phyloP scores from a whole-genome alignment of 2,888 invertebrate species.

The Temnothorax rugatulus region DNA sequence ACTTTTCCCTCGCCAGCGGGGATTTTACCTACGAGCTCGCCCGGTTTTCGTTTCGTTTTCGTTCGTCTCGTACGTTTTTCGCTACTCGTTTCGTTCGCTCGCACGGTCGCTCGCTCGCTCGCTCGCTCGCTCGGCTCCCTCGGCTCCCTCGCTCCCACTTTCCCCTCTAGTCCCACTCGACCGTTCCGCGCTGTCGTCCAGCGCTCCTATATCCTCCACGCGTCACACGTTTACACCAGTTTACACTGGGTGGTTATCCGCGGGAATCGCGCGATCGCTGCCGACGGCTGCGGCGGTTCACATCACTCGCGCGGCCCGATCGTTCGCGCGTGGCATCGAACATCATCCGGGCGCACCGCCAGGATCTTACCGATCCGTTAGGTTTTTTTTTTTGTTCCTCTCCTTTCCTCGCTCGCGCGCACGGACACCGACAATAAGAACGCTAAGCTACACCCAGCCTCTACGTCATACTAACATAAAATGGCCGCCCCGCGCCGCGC shows the following conservation, averaged over 20 bases:
- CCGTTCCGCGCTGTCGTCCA: not conserved
- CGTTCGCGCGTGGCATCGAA: slow-evolving; percentile 73
- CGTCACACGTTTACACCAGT: not conserved
- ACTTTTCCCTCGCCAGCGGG: not conserved
- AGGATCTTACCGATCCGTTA: not conserved
- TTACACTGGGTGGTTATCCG: not conserved
- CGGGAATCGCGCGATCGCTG: not conserved
- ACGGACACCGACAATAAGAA: slow-evolving; percentile 78
- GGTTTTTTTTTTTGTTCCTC: slow-evolving; percentile 61
- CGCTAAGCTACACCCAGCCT: slow-evolving; percentile 84
- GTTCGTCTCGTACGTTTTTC: not conserved
- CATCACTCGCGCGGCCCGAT: slow-evolving; percentile 77
- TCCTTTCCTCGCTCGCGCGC: slow-evolving; percentile 61
- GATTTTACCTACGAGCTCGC: not conserved
- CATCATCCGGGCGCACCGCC: slow-evolving; percentile 59
- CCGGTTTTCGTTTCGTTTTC: too few relatives aligned
- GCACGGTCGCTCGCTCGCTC: not conserved
- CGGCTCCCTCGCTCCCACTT: not conserved
- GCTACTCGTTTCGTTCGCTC: not conserved
- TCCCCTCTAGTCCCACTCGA: not conserved
- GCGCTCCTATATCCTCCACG: slow-evolving; percentile 12
- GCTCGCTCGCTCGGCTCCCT: not conserved
- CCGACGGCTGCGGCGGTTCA: slow-evolving; percentile 69
- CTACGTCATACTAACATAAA: slow-evolving; percentile 85
- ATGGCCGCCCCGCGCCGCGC: slow-evolving; percentile 80